Conservation (phyloP, 2,797 vertebrate genomes). For the Bradypodion ventrale region DNA sequence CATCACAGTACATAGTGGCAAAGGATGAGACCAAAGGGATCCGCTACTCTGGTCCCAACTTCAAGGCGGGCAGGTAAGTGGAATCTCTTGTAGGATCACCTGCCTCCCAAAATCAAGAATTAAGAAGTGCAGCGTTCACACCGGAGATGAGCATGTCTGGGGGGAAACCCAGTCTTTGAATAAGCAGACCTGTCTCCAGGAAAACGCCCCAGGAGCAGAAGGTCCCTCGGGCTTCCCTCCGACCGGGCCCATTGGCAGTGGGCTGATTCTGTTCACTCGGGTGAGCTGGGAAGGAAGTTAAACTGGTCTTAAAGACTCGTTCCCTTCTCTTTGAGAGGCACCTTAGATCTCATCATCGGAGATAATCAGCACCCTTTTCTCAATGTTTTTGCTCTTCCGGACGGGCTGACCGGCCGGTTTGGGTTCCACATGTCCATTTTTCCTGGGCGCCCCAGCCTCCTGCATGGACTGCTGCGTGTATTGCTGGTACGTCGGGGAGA, state of each 20-base stretch:
- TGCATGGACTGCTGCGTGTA: conserved; percentile 92
- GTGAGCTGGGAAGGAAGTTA: not conserved
- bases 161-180: not conserved
- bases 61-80: no score
- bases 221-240: not conserved
- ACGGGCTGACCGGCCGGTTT: conserved; percentile 11
- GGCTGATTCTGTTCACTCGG: not conserved
- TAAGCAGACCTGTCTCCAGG: not conserved
- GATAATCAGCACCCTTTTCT: conserved; percentile 91
- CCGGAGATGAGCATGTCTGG: not conserved
- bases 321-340: fast-evolving
- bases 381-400: conserved; percentile 81
- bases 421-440: conserved; percentile 71
- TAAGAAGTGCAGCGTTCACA: not conserved
- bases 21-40: no score
- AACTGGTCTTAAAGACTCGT: not conserved
- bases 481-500: conserved; percentile 92
- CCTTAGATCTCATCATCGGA: conserved; percentile 90
- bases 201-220: no score
- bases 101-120: no score
- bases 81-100: no score
- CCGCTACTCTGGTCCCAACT: no score
- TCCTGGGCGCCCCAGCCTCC: conserved; percentile 79
- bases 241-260: not conserved
- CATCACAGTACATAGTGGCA: no score